Conservation (phyloP, 2,113 vertebrate species). For the Microcebus jonahi region DNA sequence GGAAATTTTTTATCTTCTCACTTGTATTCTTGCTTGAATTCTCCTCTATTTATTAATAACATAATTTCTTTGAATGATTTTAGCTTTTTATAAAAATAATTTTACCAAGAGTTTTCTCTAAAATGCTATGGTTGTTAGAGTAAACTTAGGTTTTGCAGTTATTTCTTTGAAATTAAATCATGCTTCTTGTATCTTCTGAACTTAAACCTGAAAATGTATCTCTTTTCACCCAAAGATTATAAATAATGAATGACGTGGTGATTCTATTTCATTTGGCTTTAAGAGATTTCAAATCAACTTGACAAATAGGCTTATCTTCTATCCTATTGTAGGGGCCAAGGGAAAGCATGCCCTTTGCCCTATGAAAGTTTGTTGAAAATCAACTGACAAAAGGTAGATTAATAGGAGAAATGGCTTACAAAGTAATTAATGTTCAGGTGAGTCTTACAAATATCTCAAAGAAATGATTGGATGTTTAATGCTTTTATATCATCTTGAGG, state of each 20-base stretch:
- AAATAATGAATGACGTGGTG: neutral
- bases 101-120: neutral
- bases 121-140: neutral
- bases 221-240: neutral
- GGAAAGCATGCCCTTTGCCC: neutral
- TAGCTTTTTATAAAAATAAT: neutral
- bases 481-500: neutral
- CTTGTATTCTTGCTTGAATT: neutral
- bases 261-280: neutral
- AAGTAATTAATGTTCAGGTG: neutral
- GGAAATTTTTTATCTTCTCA: neutral
- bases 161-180: slow-evolving; percentile 5
- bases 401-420: neutral
- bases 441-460: neutral
- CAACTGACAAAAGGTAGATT: neutral
- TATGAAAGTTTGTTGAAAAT: neutral
- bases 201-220: neutral
- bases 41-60: neutral
- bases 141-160: neutral
- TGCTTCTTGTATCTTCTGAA: neutral
- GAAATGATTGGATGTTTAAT: neutral
- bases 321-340: neutral
- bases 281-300: slow-evolving; percentile 19
- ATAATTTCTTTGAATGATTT: neutral
- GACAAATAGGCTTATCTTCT: neutral